Percentiles rank a stretch among this genome's conserved stretches.
Evolutionary conservation across 2,888 invertebrate species (phyloP).

Genomic region (Tineola bisselliella): DNA sequence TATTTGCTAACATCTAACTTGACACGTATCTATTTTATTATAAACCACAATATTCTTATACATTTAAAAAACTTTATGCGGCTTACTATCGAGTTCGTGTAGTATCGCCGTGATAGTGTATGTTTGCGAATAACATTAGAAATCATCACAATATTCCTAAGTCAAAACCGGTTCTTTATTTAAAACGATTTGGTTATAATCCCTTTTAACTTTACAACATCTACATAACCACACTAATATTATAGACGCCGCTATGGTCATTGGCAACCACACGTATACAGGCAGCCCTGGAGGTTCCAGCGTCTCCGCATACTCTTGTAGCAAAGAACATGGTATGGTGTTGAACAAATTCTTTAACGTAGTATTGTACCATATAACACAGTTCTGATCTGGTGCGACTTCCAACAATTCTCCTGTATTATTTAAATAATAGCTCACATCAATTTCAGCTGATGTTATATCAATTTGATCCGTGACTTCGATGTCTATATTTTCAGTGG

Average conservation of each 20-base stretch:
- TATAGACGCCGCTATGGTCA: background rate
- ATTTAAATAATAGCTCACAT: constrained; percentile 5
- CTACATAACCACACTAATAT: constrained; percentile 9
- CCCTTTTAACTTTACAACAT: constrained; percentile 7
- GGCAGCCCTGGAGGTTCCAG: constrained; percentile 6
- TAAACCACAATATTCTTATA: no score
- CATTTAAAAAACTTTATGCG: no score
- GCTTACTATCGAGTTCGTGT: no score
- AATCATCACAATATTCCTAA: background rate
- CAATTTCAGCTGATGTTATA: background rate
- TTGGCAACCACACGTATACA: constrained; percentile 3
- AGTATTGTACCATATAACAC: constrained; percentile 6
- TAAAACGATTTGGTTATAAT: constrained; percentile 1
- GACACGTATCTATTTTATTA: background rate
- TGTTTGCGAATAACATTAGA: background rate
- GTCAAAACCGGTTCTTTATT: background rate
- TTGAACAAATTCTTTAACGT: background rate
- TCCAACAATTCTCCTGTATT: background rate
- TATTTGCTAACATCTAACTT: background rate
- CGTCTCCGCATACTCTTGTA: constrained; percentile 5
- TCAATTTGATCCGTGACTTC: background rate
- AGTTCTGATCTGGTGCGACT: background rate
- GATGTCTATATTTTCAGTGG: background rate
- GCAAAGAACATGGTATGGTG: background rate
- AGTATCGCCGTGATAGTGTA: no score